phyloP scores from a whole-genome alignment of 2,888 invertebrate species.

The Xestoiulus laeticollis region DNA sequence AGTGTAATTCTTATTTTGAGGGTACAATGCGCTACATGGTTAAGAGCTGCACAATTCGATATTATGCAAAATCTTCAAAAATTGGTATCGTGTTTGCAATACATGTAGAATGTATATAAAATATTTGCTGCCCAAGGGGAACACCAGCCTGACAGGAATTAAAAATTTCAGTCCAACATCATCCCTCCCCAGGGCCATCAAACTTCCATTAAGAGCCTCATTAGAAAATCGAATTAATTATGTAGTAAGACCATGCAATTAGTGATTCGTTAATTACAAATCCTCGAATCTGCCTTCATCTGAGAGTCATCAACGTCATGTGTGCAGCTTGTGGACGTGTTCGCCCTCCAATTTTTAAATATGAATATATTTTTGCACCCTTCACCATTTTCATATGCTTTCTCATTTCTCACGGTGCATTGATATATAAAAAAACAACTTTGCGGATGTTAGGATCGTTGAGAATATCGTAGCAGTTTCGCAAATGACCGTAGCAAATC shows the following conservation, averaged over 20 bases:
- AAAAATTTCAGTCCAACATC: background rate
- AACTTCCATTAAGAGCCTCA: background rate
- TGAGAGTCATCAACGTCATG: background rate
- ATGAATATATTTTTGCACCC: slow-evolving; percentile 11
- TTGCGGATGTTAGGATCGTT: background rate
- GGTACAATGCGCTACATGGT: too few species aligned
- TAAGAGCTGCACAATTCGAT: too few species aligned
- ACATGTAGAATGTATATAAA: too few species aligned
- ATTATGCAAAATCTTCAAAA: too few species aligned
- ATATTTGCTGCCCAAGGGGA: background rate
- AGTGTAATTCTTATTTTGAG: too few species aligned
- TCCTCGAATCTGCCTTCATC: background rate
- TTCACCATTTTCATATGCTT: background rate
- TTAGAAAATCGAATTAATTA: slow-evolving; percentile 37
- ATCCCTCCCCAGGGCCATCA: background rate
- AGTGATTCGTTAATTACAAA: background rate
- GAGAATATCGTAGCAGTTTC: background rate
- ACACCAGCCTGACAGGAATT: background rate
- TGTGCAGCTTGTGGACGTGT: background rate
- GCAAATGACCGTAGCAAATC: background rate
- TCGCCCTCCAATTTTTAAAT: background rate
- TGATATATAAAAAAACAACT: background rate
- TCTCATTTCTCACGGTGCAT: background rate
- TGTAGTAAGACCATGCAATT: background rate
- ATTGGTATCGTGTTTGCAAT: too few species aligned